A percentile compares a stretch with the other conserved stretches of the same genome.
Conservation (phyloP, 2,797 vertebrate genomes). For the Denticeps clupeoides region DNA sequence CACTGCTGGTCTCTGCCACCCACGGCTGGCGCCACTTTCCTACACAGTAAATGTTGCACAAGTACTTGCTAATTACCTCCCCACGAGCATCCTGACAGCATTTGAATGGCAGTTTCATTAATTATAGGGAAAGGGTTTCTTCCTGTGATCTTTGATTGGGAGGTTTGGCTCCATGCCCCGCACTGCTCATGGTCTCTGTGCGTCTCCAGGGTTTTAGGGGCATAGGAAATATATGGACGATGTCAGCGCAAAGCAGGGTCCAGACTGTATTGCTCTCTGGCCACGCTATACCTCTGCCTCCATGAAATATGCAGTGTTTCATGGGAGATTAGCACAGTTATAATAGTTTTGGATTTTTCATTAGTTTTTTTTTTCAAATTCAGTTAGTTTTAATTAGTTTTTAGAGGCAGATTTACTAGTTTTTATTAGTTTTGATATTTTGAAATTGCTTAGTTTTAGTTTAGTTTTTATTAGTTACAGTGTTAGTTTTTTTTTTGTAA, state of each 20-base stretch:
- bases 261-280: slow-evolving; percentile 13
- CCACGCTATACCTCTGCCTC: slow-evolving; percentile 6
- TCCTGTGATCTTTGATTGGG: slow-evolving; percentile 14
- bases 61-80: slow-evolving; percentile 16
- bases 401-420: no score
- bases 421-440: no score
- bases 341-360: no score
- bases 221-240: slow-evolving; percentile 15
- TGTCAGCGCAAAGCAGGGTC: slow-evolving; percentile 5
- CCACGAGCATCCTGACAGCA: slow-evolving; percentile 13
- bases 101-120: slow-evolving; percentile 18
- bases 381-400: no score
- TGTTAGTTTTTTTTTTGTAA: no score
- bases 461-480: no score
- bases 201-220: slow-evolving; percentile 3
- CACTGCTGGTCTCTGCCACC: no score
- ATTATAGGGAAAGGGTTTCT: slow-evolving; percentile 17
- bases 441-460: no score
- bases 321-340: slow-evolving; percentile 15
- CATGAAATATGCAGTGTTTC: slow-evolving; percentile 21
- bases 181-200: slow-evolving; percentile 5
- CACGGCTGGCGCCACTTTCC: no score
- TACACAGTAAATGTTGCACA: no score
- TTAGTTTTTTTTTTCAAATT: no score
- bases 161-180: no score